Base-by-base conservation (phyloP, 2,797 vertebrate genomes). In the Pyrocephalus nanus region DNA sequence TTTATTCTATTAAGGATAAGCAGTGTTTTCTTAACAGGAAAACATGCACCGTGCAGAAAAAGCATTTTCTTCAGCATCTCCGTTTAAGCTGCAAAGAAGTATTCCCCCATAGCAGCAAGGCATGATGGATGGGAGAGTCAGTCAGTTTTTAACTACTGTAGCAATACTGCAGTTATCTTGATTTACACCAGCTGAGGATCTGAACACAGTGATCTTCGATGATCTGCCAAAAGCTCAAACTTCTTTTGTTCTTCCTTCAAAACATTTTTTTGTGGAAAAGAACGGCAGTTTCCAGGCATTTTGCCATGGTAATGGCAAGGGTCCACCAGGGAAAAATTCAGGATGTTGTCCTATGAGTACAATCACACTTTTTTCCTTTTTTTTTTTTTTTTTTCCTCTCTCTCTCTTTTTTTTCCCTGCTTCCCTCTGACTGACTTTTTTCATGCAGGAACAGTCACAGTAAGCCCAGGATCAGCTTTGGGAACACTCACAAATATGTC, bases 181-280 rank as follows among this genome's bases (percentile, higher is more conserved):
- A 94, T 97, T 92, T 96, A 96, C 86, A 92, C 78, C 86, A 95
- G 81, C 80, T 91, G 95, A 93, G 72, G 81, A 93, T 93, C 93
- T 89, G 90, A 95, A 92, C 67, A 38, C 71, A 87, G 57, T 11
- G 26, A 91, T 96, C 84, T 91, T 72, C 93, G 82, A 10, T 27
- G 74, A 94, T 95, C 86, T 95, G 94, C 92, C 94, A 95, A 94
- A 89, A 96, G 53, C 65, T 93, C 90, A 87, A 96, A 91, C 95
- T 91, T 95, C 91, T 94, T 96, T 96, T 96, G 90, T 96, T 95
- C 92, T 91, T 90, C 84, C 72, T 77, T 95, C 81, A 95, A 95
- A 96, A 95, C n/a, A 92, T 85, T 93, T 95, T 92, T 93, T 89
- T 91, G 71, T 92, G 88, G 80, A 92, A 92, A 92, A 82, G 62